Base-by-base conservation (phyloP, 1,140 invertebrate genomes). In the Chlorops oryzae region DNA sequence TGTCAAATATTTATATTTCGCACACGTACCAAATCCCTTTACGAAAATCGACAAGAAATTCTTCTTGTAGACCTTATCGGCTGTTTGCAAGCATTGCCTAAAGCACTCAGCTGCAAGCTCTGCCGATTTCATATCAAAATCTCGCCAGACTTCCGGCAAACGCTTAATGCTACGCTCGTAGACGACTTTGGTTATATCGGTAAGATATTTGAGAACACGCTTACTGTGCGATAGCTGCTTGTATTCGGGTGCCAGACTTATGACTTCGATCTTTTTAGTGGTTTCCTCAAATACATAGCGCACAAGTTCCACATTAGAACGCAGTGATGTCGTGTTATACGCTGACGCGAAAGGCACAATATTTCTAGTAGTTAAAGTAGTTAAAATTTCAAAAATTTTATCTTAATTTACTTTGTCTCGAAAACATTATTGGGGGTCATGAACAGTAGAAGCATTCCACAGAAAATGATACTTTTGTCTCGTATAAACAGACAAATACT, bases 51-150 rank as follows among this genome's bases (percentile, higher is more conserved):
- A 59, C 2, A 62, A 51, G 2, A 81, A 68, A 44, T 76, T 74
- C 6, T 65, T 67, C 1, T 61, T 52, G 50, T 74, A 74, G 5
- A 62, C 56, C 3, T 63, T 65, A 50, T 73, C 75, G 3, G 80
- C 71, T n/a, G 78, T 62, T 27, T 61, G 63, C 20, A 77, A 65
- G 38, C 80, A 75, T 54, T 78, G 71, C 46, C 75, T 70, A 42
- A 82, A 82, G 54, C 77, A 81, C 57, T 81, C 76, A 13, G 77
- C 51, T 13, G 75, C 73, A 9, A 75, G 48, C 32, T 71, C 54
- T 1, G 75, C 70, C 5, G 70, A 69, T 22, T 65, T 57, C 48
- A 72, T 54, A 55, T 81, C 75, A 47, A 78, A 75, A 39, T 73
- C 38, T 3, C 44, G 24, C 63, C 63, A 69, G 3, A 70, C n/a